Evolutionary conservation across 2,797 vertebrate genomes (phyloP), one percentile per base, ranked within the genome.

Genomic region (Garrulus glandarius): DNA sequence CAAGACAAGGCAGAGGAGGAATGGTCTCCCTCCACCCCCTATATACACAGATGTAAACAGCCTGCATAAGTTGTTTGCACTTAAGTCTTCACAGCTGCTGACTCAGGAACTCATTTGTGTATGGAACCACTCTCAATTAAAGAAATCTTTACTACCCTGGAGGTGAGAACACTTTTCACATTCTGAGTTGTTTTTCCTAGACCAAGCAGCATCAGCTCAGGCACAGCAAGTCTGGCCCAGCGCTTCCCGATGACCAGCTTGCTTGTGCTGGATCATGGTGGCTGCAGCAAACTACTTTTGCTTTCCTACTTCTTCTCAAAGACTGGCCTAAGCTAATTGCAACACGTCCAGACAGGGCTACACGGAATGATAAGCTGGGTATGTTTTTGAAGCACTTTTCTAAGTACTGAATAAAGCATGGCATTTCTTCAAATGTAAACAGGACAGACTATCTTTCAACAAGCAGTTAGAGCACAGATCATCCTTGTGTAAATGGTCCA

Each of bases 341-440:
- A 91, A 95, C 13, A 39, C 24, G 67, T 34, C 32, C 59, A 55
- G 64, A 75, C 43, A 84, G 44, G 89, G 52, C 63, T 93, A 95
- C 30, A 32, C 1, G 30, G 59, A 93, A 61, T 87, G 47, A 94
- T 85, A 96, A 96, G 4, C 13, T 84, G 46, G 8, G 27, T 88
- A 84, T 10, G 5, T 15, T 84, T 65, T 34, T 75, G 57, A 79
- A 92, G 44, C 1, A 21, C 70, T 87, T 80, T 70, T 52, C 82
- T 65, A 91, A 91, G 74, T 47, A 47, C 30, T 4, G 13, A 72
- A 91, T 82, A 50, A 88, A 95, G 52, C 4, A 20, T 6, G 63
- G 47, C 9, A 46, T 37, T 92, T 94, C 55, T 87, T 78, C 92
- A 89, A 50, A 81, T 34, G 46, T 44, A 94, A 92, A 86, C 47